Evolutionary conservation across 2,797 vertebrate species (phyloP).

Genomic region (Pseudotriccus pelzelni): DNA sequence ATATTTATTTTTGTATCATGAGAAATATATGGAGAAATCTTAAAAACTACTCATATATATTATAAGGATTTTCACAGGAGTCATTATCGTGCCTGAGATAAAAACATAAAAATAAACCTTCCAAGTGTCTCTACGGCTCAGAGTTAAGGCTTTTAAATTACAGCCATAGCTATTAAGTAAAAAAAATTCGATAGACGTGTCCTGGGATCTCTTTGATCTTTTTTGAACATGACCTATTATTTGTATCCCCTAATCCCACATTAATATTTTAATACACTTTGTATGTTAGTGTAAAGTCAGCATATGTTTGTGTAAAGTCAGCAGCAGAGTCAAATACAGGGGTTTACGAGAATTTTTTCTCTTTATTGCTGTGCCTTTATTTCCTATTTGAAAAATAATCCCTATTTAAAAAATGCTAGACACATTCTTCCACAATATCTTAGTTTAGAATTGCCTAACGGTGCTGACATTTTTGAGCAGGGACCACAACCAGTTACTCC

Average conservation of each 20-base stretch:
- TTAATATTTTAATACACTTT: constrained; percentile 66
- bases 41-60: background rate
- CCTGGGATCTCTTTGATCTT: constrained; percentile 42
- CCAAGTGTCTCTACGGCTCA: background rate
- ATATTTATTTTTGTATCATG: background rate
- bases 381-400: constrained; percentile 24
- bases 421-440: background rate
- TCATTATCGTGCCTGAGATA: background rate
- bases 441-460: background rate
- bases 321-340: background rate
- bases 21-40: background rate
- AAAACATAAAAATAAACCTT: constrained; percentile 4
- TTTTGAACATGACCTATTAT: constrained; percentile 6
- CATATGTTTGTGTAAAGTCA: constrained; percentile 29
- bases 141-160: background rate
- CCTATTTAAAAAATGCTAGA: background rate
- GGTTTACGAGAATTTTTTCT: background rate
- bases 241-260: constrained; percentile 38
- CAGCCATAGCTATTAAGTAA: background rate
- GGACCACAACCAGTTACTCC: background rate
- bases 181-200: background rate
- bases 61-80: background rate
- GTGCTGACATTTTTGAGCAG: background rate
- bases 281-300: constrained; percentile 30
- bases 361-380: background rate